A percentile compares a stretch with the other conserved stretches of the same genome.
Conservation (phyloP, 2,797 vertebrate genomes). For the Remorina albescens region DNA sequence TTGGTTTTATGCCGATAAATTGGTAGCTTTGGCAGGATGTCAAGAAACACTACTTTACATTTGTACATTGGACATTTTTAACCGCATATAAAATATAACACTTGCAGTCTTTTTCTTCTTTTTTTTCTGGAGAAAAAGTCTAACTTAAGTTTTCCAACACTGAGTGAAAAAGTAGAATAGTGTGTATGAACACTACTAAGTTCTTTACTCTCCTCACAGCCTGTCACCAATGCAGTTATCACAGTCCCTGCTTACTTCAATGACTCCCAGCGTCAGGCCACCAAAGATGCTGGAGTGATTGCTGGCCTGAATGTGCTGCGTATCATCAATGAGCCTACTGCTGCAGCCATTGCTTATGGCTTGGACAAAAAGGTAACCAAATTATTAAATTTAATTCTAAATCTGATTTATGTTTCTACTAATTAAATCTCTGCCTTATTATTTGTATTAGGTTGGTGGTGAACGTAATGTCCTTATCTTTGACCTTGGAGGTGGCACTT, state of each 20-base stretch:
- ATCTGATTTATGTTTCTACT: background rate
- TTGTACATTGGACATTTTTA: background rate
- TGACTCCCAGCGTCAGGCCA: conserved; percentile 93
- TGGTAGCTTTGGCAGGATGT: background rate
- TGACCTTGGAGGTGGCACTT: conserved; percentile 88
- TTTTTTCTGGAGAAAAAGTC: too few species aligned
- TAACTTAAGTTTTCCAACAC: background rate
- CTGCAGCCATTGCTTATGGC: conserved; percentile 93
- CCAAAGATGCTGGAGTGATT: conserved; percentile 92
- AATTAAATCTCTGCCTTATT: background rate
- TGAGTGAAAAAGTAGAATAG: background rate
- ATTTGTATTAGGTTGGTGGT: conserved; percentile 78
- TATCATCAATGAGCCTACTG: conserved; percentile 94
- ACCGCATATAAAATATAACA: conserved; percentile 2
- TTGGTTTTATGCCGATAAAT: background rate
- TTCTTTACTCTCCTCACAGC: conserved; percentile 64
- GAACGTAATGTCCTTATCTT: conserved; percentile 89
- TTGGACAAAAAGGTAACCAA: conserved; percentile 88
- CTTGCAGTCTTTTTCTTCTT: background rate
- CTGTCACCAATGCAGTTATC: conserved; percentile 90
- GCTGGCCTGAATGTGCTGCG: conserved; percentile 91
- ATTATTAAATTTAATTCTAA: background rate
- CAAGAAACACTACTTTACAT: background rate
- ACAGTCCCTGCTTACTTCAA: conserved; percentile 95
- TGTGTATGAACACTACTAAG: conserved; percentile 1